These are phyloP conservation scores for Ridgeia piscesae DNA, from an alignment of 1,140 invertebrate species.

Conservation along the genomic window DNA sequence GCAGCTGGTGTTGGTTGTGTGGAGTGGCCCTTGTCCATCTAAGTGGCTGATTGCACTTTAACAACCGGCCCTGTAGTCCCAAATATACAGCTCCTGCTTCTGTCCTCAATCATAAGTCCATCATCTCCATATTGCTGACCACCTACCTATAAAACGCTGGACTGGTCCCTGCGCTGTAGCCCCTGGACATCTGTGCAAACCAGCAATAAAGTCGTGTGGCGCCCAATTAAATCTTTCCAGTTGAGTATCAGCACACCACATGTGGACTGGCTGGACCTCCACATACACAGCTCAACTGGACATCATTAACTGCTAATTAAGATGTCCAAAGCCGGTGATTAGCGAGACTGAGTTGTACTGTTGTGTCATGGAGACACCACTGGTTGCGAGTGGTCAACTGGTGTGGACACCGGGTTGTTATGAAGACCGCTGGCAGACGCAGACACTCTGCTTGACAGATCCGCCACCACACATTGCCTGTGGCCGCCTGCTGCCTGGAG, in stretches of 20 bases:
- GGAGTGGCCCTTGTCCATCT: background rate
- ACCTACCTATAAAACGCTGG: too few relatives aligned
- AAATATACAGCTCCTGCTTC: too few relatives aligned
- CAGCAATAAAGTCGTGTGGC: background rate
- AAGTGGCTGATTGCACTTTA: background rate
- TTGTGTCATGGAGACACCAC: background rate
- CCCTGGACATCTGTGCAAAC: background rate
- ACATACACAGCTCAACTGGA: background rate
- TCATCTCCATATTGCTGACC: background rate
- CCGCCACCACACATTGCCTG: too few relatives aligned
- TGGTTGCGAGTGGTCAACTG: background rate
- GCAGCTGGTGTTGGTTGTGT: background rate
- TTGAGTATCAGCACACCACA: background rate
- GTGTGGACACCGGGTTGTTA: background rate
- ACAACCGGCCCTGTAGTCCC: background rate
- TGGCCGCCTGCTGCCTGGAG: too few relatives aligned
- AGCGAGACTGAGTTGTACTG: background rate
- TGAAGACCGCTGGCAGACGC: background rate
- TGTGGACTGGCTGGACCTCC: background rate
- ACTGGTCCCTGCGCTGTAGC: background rate
- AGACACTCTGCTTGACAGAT: too few relatives aligned
- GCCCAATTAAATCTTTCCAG: background rate
- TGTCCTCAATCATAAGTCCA: background rate
- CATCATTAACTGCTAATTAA: slow-evolving; percentile 1
- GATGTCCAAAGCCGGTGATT: background rate